Base-by-base conservation (phyloP, 1,140 invertebrate species). In the Adelges cooleyi region DNA sequence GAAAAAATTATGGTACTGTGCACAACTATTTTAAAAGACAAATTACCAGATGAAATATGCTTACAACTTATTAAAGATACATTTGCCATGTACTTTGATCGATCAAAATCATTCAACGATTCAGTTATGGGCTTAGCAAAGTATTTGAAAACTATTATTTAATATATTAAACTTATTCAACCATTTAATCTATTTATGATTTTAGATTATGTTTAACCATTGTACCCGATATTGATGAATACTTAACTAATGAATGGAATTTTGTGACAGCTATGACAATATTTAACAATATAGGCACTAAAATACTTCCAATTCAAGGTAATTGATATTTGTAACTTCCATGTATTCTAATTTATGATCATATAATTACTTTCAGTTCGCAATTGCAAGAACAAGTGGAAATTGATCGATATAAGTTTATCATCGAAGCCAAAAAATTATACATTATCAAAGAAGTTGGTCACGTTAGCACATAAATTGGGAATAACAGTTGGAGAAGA, bases 231-330 rank as follows among this genome's bases (percentile, higher is more conserved):
- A 15, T 20, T 22, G 56, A 62, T 13, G 27, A 48, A 46, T 6
- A 20, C 22, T 1, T 62, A 33, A 13, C 22, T 29, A 17, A 46
- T 6, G 56, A 62, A 48, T 62, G 56, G 56, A 62, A 62, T 62
- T 62, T 62, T 46, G 44, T 62, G 11, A 46, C 56, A 27, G 56
- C 56, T 8, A 62, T 62, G 56, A 62, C 56, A 48, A 62, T 62
- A 46, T 62, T 62, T 27, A 62, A 62, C 3, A 48, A 23, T 46
- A 15, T 62, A 29, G 42, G 56, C 22, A 62, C 42, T 3, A 62
- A 62, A 62, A 25, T 62, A 48, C 27, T 62, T 48, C 56, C 56
- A 46, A 25, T 62, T 22, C 56, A 62, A 62, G 56, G 56, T 62
- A 48, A 46, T 29, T 13, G 5, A 46, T 22, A 18, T 6, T 33